Evolutionary conservation across 2,888 invertebrate species (phyloP).

Genomic region (Eumacrocentrus americanus): DNA sequence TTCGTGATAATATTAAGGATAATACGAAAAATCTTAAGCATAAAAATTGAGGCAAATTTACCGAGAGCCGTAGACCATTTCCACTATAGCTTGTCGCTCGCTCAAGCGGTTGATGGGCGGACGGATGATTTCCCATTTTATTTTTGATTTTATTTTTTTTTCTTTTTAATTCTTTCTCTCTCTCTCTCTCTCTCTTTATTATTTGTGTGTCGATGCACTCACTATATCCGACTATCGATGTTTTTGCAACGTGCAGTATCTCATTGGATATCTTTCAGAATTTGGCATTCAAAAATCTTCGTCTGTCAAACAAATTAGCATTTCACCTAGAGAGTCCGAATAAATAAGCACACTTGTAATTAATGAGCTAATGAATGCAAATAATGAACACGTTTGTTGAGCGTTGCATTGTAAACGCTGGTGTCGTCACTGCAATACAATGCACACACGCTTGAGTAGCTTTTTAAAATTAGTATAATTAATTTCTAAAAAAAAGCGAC

Average conservation of each 20-base stretch:
- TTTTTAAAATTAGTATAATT: background rate
- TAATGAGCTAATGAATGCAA: background rate
- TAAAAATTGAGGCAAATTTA: too few relatives aligned
- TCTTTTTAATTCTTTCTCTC: background rate
- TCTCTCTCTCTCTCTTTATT: too few relatives aligned
- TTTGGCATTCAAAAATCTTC: background rate
- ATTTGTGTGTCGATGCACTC: too few relatives aligned
- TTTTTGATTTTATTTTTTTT: conserved; percentile 12
- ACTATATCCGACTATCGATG: conserved; percentile 25
- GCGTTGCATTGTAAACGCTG: background rate
- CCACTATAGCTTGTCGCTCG: conserved; percentile 63
- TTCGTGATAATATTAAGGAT: background rate
- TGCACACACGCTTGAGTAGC: background rate
- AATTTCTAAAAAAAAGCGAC: background rate
- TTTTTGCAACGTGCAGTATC: background rate
- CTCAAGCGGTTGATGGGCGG: conserved; percentile 83
- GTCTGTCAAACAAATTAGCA: background rate
- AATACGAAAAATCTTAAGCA: conserved; percentile 35
- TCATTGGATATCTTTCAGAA: too few relatives aligned
- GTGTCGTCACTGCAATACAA: background rate
- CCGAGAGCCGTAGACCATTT: conserved; percentile 59
- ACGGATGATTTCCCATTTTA: conserved; percentile 82
- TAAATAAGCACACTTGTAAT: too few relatives aligned
- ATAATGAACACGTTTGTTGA: background rate
- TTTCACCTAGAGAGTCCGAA: background rate